phyloP scores from a whole-genome alignment of 1,140 invertebrate genomes.

The Atta colombica region DNA sequence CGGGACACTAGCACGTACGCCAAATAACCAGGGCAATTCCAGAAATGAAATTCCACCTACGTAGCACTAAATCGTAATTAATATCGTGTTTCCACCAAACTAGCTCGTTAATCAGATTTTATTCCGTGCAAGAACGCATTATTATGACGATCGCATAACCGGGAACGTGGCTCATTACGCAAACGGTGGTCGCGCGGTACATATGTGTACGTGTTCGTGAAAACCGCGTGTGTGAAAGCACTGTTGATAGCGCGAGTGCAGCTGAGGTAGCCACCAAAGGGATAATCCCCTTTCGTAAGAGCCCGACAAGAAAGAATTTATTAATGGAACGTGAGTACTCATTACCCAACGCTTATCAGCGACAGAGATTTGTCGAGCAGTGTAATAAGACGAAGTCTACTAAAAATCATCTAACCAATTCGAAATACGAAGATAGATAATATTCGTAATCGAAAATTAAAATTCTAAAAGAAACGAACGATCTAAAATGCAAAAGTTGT shows the following conservation, averaged over 20 bases:
- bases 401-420: background rate
- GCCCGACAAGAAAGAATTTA: slow-evolving; percentile 41
- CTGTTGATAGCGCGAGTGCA: slow-evolving; percentile 29
- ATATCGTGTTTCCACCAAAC: slow-evolving; percentile 64
- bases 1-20: slow-evolving; percentile 18
- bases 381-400: background rate
- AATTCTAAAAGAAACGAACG: background rate
- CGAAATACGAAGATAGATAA: background rate
- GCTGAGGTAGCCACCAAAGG: slow-evolving; percentile 26
- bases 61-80: slow-evolving; percentile 64
- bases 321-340: slow-evolving; percentile 37
- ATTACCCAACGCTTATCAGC: slow-evolving; percentile 35
- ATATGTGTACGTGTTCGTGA: background rate
- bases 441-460: background rate
- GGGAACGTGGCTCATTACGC: slow-evolving; percentile 55
- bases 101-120: slow-evolving; percentile 63
- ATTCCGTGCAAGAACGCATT: slow-evolving; percentile 54
- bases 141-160: slow-evolving; percentile 62
- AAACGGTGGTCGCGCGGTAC: slow-evolving; percentile 8
- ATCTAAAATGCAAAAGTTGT: background rate
- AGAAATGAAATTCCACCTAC: slow-evolving; percentile 65
- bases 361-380: slow-evolving; percentile 12
- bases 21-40: slow-evolving; percentile 60
- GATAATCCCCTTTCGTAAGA: slow-evolving; percentile 37
- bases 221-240: slow-evolving; percentile 2